Conservation (phyloP, 2,888 invertebrate genomes). For the Proisotoma minuta region DNA sequence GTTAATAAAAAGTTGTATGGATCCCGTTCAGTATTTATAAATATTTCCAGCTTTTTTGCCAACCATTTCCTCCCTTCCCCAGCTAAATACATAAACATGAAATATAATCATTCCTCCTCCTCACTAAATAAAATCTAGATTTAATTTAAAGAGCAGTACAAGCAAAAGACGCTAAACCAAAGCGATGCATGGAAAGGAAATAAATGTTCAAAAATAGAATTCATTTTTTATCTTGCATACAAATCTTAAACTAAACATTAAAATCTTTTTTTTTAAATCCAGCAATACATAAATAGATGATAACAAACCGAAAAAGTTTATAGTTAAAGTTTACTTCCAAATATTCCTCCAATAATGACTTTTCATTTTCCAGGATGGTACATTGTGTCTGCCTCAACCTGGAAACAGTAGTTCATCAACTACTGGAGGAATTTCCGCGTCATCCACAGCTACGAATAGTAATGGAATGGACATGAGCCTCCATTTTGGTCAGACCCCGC, state of each 20-base stretch:
- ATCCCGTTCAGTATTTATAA: constrained; percentile 5
- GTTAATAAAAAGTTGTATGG: too few species aligned
- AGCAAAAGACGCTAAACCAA: background rate
- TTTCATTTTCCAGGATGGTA: constrained; percentile 26
- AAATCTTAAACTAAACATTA: background rate
- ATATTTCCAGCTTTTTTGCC: constrained; percentile 4
- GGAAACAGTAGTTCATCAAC: constrained; percentile 19
- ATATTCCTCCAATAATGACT: background rate
- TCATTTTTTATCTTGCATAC: background rate
- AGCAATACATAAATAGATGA: background rate
- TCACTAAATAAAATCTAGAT: background rate
- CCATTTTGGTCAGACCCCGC: constrained; percentile 19
- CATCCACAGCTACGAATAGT: constrained; percentile 20
- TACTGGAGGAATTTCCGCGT: background rate
- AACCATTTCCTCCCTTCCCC: background rate
- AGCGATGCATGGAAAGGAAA: background rate
- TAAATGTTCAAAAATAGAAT: constrained; percentile 5
- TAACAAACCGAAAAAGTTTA: background rate
- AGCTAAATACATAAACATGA: background rate
- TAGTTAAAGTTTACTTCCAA: constrained; percentile 1
- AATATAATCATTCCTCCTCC: too few species aligned
- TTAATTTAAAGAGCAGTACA: background rate
- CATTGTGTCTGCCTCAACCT: constrained; percentile 36
- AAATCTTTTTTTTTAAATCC: background rate
- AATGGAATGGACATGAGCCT: constrained; percentile 46